These are phyloP conservation scores for Heptranchias perlo DNA, from an alignment of 2,113 vertebrate genomes.

Conservation along the genomic window DNA sequence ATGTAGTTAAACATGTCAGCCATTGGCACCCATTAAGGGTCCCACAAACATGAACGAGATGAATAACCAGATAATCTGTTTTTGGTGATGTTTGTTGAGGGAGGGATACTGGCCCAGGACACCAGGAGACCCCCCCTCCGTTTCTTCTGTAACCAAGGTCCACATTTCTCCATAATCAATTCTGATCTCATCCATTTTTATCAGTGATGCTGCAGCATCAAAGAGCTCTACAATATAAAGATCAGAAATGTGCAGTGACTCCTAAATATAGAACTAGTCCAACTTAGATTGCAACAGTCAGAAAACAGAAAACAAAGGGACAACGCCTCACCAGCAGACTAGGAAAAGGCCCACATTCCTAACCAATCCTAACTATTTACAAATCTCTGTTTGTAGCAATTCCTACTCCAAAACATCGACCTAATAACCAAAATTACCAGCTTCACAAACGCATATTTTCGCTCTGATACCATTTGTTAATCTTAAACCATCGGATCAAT, in stretches of 20 bases:
- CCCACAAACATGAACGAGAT: not conserved
- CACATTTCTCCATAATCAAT: not conserved
- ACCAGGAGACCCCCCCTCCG: too few species aligned
- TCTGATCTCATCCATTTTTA: not conserved
- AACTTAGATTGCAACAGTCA: not conserved
- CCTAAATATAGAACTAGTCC: not conserved
- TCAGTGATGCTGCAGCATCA: not conserved
- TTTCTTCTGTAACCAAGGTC: not conserved
- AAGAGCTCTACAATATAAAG: not conserved
- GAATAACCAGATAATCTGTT: not conserved
- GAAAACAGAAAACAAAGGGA: not conserved
- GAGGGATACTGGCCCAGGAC: not conserved
- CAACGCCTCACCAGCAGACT: not conserved
- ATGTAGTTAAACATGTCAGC: not conserved
- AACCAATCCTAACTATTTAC: not conserved
- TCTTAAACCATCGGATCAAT: not conserved
- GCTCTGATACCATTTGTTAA: not conserved
- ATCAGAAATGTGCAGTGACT: not conserved
- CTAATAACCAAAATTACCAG: too few species aligned
- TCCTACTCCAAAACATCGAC: not conserved
- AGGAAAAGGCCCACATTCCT: not conserved
- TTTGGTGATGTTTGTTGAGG: not conserved
- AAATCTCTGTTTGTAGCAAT: not conserved
- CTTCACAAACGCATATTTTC: not conserved
- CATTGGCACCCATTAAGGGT: not conserved